phyloP scores from a whole-genome alignment of 2,797 vertebrate genomes.

The Dendrocincla fuliginosa region DNA sequence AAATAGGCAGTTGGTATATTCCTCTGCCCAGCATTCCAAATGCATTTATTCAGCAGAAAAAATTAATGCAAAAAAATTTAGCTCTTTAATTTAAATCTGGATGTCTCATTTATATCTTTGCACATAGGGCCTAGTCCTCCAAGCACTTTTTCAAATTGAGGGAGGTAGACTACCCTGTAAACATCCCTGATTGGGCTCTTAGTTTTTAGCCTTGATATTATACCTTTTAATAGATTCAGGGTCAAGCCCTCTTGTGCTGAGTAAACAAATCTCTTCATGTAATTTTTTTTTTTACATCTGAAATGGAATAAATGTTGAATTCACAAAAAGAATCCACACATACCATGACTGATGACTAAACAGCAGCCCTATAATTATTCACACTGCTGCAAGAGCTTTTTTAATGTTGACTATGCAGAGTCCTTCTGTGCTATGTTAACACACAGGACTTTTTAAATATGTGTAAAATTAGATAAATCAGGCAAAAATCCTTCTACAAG shows the following conservation, averaged over 20 bases:
- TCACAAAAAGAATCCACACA: background rate
- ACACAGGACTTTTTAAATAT: background rate
- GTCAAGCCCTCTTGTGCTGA: background rate
- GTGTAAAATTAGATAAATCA: background rate
- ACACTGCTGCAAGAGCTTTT: conserved; percentile 18
- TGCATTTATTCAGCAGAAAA: background rate
- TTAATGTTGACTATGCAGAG: background rate
- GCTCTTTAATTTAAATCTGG: background rate
- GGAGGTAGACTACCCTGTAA: background rate
- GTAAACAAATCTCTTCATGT: background rate
- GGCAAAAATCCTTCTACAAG: background rate
- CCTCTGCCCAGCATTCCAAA: background rate
- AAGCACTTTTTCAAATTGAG: background rate
- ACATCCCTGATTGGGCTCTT: background rate
- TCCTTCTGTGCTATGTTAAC: background rate
- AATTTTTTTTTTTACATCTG: background rate
- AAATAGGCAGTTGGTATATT: background rate
- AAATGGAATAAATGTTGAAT: background rate
- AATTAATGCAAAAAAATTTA: background rate
- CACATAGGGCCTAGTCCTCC: background rate
- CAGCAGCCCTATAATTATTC: conserved; percentile 30
- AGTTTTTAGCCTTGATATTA: background rate
- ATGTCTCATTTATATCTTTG: background rate
- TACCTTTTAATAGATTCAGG: background rate
- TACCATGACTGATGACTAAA: conserved; percentile 29